Conservation (phyloP, 2,888 invertebrate species). For the Rhodophaea formosa region DNA sequence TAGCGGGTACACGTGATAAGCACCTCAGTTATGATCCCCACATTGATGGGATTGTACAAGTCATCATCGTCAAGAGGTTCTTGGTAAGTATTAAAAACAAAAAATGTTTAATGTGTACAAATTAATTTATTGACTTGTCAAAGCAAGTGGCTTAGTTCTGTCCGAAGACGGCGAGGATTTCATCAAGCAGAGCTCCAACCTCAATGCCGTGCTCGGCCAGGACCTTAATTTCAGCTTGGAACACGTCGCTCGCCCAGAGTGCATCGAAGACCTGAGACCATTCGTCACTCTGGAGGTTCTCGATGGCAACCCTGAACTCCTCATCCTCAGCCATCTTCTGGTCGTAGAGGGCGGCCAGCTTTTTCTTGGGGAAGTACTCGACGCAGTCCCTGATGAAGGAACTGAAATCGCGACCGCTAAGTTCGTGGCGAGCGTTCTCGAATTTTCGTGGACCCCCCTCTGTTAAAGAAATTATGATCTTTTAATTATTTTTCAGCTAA, state of each 20-base stretch:
- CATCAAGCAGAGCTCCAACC: conserved; percentile 36
- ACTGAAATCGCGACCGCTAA: conserved; percentile 46
- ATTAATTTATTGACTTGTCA: neutral
- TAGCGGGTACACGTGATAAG: too few relatives aligned
- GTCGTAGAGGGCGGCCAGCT: conserved; percentile 54
- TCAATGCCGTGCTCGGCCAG: conserved; percentile 55
- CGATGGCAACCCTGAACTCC: conserved; percentile 53
- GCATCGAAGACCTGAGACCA: conserved; percentile 48
- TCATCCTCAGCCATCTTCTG: conserved; percentile 57
- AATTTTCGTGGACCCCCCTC: conserved; percentile 23
- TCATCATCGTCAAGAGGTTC: too few relatives aligned
- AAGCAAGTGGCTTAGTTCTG: conserved; percentile 38
- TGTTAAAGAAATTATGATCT: conserved; percentile 21
- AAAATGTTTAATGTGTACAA: neutral
- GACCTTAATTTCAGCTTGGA: conserved; percentile 47
- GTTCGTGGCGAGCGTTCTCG: conserved; percentile 32
- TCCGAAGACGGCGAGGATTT: conserved; percentile 56
- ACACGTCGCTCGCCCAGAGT: conserved; percentile 52
- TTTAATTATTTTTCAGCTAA: too few relatives aligned
- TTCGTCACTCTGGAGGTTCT: conserved; percentile 55
- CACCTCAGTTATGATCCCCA: too few relatives aligned
- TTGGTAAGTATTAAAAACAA: too few relatives aligned
- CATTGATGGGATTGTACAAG: too few relatives aligned
- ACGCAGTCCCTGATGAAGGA: conserved; percentile 51
- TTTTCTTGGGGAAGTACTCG: conserved; percentile 48